These are phyloP conservation scores for Prinia subflava DNA, from an alignment of 2,113 vertebrate species.

Conservation along the genomic window DNA sequence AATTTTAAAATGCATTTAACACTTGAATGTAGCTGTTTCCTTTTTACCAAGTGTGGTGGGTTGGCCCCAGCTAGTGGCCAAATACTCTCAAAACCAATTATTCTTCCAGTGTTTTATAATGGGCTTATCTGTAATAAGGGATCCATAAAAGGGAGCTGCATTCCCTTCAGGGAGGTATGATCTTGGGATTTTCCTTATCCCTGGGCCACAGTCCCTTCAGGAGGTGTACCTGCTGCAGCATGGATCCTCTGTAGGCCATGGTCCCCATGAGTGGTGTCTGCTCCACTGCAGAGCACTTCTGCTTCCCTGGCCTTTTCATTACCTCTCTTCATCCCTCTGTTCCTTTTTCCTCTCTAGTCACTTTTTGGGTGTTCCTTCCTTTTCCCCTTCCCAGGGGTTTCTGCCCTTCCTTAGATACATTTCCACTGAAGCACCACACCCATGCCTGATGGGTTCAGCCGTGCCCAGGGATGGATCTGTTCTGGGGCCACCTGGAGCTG, in stretches of 20 bases:
- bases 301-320: background rate
- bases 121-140: background rate
- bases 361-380: background rate
- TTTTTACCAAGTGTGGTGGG: background rate
- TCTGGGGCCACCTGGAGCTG: background rate
- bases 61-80: background rate
- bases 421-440: background rate
- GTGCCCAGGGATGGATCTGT: background rate
- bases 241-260: rapidly evolving
- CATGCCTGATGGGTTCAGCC: rapidly evolving
- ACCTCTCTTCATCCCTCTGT: background rate
- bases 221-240: background rate
- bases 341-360: background rate
- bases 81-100: background rate
- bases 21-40: background rate
- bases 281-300: background rate
- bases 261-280: background rate
- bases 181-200: rapidly evolving
- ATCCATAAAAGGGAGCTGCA: background rate
- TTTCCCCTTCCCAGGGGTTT: background rate
- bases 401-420: background rate
- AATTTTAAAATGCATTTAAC: background rate
- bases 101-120: background rate
- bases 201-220: background rate
- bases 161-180: background rate